phyloP scores from a whole-genome alignment of 1,140 invertebrate genomes.

The Brachionus plicatilis region DNA sequence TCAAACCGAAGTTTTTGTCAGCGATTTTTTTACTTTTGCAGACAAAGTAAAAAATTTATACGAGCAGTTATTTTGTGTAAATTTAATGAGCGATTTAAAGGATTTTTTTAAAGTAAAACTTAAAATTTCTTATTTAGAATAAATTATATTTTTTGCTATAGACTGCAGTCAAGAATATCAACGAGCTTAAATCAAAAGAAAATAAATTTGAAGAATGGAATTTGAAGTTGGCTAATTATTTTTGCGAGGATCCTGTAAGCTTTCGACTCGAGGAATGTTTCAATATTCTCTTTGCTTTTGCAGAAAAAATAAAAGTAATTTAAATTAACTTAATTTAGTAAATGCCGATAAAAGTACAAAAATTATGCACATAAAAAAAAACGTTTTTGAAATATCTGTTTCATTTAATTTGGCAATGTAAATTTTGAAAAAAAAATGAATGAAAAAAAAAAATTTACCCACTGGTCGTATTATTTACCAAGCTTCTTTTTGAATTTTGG shows the following conservation, averaged over 20 bases:
- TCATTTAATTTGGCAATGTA: too few species aligned
- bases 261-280: conserved; percentile 55
- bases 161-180: conserved; percentile 73
- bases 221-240: conserved; percentile 47
- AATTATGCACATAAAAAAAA: too few species aligned
- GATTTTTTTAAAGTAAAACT: background rate
- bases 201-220: conserved; percentile 67
- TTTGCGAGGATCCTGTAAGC: conserved; percentile 50
- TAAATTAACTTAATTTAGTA: background rate
- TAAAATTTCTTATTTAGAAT: background rate
- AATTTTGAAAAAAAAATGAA: too few species aligned
- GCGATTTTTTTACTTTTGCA: background rate
- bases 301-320: conserved; percentile 4
- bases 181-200: conserved; percentile 69
- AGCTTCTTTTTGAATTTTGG: too few species aligned
- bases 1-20: conserved; percentile 1
- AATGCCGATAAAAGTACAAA: too few species aligned
- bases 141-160: conserved; percentile 53
- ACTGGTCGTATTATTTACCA: too few species aligned
- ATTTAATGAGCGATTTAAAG: background rate
- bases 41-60: background rate
- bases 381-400: too few species aligned
- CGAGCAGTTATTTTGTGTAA: background rate
- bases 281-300: background rate
- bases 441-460: too few species aligned